Percentiles rank a stretch among this genome's conserved stretches.
Evolutionary conservation across 1,140 invertebrate species (phyloP).

Genomic region (Andrena cerasifolii): DNA sequence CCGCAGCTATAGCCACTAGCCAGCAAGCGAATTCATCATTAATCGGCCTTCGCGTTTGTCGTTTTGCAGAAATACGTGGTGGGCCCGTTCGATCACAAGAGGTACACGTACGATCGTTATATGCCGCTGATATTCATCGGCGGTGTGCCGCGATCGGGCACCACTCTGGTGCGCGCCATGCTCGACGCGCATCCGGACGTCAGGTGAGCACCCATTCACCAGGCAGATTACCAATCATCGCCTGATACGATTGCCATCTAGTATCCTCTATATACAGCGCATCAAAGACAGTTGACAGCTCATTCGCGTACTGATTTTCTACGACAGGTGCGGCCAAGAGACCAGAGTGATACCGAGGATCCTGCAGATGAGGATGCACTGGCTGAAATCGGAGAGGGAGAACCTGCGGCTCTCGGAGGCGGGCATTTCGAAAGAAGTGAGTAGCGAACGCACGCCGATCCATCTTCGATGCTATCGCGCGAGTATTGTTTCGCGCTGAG

Average conservation of each 20-base stretch:
- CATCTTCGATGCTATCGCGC: not conserved
- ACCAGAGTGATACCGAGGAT: constrained; percentile 98
- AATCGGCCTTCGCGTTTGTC: constrained; percentile 26
- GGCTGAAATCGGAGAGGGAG: constrained; percentile 96
- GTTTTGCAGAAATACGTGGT: constrained; percentile 85
- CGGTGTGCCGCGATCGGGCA: constrained; percentile 97
- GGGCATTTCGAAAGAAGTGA: constrained; percentile 94
- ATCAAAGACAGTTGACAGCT: not conserved
- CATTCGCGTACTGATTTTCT: not conserved
- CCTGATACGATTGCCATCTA: constrained; percentile 9
- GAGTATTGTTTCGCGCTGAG: too few species aligned
- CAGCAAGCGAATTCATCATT: not conserved
- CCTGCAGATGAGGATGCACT: constrained; percentile 95
- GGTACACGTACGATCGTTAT: constrained; percentile 89
- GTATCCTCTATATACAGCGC: not conserved
- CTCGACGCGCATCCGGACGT: constrained; percentile 99
- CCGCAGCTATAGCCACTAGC: too few species aligned
- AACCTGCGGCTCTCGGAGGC: constrained; percentile 94
- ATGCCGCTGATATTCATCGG: constrained; percentile 99
- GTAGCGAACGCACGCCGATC: too few species aligned
- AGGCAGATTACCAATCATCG: constrained; percentile 42
- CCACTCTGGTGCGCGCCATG: constrained; percentile 98
- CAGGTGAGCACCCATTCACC: constrained; percentile 82
- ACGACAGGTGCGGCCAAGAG: constrained; percentile 96
- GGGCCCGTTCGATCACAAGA: constrained; percentile 84